A percentile compares a stretch with the other conserved stretches of the same genome.
These are phyloP conservation scores for Paragorgia papillata DNA, from an alignment of 92 coral and sea anemone species.

Conservation along the genomic window DNA sequence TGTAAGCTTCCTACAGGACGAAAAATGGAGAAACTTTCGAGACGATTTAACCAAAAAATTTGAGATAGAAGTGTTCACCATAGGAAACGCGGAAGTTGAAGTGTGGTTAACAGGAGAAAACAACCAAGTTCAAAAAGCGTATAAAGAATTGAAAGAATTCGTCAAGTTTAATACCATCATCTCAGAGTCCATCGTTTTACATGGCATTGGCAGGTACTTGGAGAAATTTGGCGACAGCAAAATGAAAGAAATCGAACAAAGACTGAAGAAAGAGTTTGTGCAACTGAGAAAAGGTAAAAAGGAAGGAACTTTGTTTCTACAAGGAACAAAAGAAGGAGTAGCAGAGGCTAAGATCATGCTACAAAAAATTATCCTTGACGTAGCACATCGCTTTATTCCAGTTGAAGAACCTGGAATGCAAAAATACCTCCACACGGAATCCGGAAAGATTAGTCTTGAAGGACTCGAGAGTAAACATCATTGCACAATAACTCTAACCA, in stretches of 20 bases:
- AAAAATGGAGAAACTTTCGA: constrained; percentile 60
- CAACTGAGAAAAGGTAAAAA: constrained; percentile 37
- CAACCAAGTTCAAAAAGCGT: constrained; percentile 47
- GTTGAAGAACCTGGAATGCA: constrained; percentile 73
- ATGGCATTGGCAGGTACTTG: constrained; percentile 56
- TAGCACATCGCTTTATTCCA: constrained; percentile 27
- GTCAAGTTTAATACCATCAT: constrained; percentile 69
- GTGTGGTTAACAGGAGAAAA: constrained; percentile 65
- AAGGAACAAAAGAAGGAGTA: constrained; percentile 72
- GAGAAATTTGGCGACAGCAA: constrained; percentile 37
- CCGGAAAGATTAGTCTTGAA: constrained; percentile 12
- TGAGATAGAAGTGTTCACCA: not conserved
- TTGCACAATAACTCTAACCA: constrained; percentile 20
- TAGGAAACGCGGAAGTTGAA: not conserved
- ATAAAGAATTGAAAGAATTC: constrained; percentile 45
- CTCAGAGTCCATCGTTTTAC: constrained; percentile 23
- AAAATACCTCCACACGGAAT: constrained; percentile 37
- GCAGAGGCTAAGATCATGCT: constrained; percentile 25
- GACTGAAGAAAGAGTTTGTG: constrained; percentile 42
- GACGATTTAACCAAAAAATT: not conserved
- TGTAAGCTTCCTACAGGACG: constrained; percentile 38
- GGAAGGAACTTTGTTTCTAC: constrained; percentile 32
- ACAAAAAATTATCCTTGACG: constrained; percentile 17
- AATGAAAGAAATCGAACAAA: constrained; percentile 41
- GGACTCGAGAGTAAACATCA: constrained; percentile 28